Base-by-base conservation (phyloP, 1,140 invertebrate species). In the Sitophilus oryzae region DNA sequence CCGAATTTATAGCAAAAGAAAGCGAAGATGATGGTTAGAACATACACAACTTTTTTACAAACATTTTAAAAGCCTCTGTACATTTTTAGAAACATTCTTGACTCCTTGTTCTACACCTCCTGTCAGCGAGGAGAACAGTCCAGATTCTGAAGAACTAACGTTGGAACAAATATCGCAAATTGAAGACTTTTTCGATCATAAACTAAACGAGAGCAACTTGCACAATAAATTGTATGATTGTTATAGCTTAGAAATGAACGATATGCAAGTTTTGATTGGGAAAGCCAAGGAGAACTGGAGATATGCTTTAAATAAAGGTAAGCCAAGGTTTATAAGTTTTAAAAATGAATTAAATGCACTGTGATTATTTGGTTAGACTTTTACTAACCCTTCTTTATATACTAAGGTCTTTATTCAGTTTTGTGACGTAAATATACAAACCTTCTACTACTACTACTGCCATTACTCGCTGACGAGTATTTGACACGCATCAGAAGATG, bases 81-180 rank as follows among this genome's bases (percentile, higher is more conserved):
- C 5, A 23, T 43, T 54, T 56, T 44, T 36, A 67, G 85, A 87
- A 56, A 79, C 81, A 62, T 97, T 91, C 71, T 81, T 91, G 68
- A 97, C 93, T 3, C 93, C 93, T 9, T 91, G 91, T 66, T 94
- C 91, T 2, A 94, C 92, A 11, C 93, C 93, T 5, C 88, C 87
- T n/a, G 84, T 81, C 10, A 88, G 85, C 64, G 78, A 85, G 62
- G 78, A 85, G 62, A 81, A 79, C 38, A 85, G 81, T 64, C 34
- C 23, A 2, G 76, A 77, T 19, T 77, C 77, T 0, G 70, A 77
- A 1, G 73, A 74, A 16, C 47, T 47, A 21, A 60, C 60, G 11
- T 23, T 58, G 9, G 56, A 58, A 5, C 16, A 55, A 23, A 60
- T 35, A 64, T 67, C 36, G 56, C 63, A 35, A 48, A 47, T 58